Evolutionary conservation across 2,888 invertebrate species (phyloP), one percentile per base, ranked within the genome.

Genomic region (Harmothoe impar): DNA sequence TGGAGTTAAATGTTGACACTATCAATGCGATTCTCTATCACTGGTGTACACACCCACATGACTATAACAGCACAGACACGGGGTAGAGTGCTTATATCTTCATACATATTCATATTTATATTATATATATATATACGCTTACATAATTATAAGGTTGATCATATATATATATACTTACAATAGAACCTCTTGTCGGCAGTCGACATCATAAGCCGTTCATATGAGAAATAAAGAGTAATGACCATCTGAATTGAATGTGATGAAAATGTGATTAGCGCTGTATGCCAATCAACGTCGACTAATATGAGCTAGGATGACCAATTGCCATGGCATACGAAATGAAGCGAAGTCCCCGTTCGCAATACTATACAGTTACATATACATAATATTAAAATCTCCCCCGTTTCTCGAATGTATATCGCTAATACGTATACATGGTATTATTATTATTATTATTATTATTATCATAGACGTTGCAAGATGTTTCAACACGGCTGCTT

Each of bases 201-300:
- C 54, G 31, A 54, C 54, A 86, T 56, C 86, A 86, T 86, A 20
- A 56, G 86, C 86, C 86, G 54, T 56, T 54, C 52, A 1, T 52
- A 86, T 86, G 56, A 86, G 54, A 56, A 56, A 52, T 25, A 86
- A 86, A 86, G 10, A 43, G 62, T 86, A 86, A 86, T 86, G 86
- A 86, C 86, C 54, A 54, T 86, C 29, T 56, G 86, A 86, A 86
- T 86, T 31, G 0, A 56, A 86, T 86, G 86, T 1, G 86, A 86
- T 86, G 86, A 86, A 54, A 54, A 86, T 86, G 86, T 86, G 84
- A 84, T 17, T 33, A 35, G n/a, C 25, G 17, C 33, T 12, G 10
- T n/a, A 86, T 54, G 29, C 25, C 86, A 86, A 25, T 86, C 54
- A 86, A 86, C 52, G 29, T 54, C 25, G 86, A 52, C 86, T 86